These are phyloP conservation scores for Paracentrotus lividus DNA, from an alignment of 53 echinoderm and acorn worm species.

Conservation along the genomic window DNA sequence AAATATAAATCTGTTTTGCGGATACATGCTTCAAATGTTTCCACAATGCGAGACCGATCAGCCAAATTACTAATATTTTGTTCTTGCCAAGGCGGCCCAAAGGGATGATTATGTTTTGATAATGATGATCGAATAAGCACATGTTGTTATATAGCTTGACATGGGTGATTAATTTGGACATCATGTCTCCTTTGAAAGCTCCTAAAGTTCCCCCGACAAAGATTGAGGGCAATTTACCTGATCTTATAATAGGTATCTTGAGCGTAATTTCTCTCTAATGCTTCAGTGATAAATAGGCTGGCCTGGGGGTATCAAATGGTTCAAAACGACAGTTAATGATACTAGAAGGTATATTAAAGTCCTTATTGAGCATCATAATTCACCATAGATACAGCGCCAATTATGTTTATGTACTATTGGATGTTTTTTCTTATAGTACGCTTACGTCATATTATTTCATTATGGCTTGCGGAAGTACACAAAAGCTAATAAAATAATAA, in stretches of 20 bases:
- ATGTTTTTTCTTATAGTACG: not conserved
- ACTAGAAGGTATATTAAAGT: not conserved
- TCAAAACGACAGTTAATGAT: constrained; percentile 6
- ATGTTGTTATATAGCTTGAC: constrained; percentile 30
- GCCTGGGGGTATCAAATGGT: not conserved
- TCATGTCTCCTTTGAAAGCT: constrained; percentile 26
- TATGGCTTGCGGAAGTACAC: too few relatives aligned
- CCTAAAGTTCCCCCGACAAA: constrained; percentile 50
- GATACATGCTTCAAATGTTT: constrained; percentile 5
- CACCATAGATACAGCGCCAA: not conserved
- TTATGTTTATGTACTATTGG: not conserved
- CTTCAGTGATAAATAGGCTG: constrained; percentile 18
- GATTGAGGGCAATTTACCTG: constrained; percentile 28
- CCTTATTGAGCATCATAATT: not conserved
- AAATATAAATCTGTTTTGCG: not conserved
- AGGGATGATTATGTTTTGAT: constrained; percentile 25
- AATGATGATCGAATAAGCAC: constrained; percentile 51
- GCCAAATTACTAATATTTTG: not conserved
- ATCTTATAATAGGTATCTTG: constrained; percentile 24
- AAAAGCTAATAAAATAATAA: too few relatives aligned
- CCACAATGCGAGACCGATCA: not conserved
- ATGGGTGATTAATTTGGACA: constrained; percentile 38
- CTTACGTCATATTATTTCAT: not conserved
- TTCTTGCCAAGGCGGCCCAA: not conserved
- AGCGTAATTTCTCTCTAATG: constrained; percentile 20